Base-by-base conservation (phyloP, 2,113 vertebrate genomes). In the Ctenomys sociabilis region DNA sequence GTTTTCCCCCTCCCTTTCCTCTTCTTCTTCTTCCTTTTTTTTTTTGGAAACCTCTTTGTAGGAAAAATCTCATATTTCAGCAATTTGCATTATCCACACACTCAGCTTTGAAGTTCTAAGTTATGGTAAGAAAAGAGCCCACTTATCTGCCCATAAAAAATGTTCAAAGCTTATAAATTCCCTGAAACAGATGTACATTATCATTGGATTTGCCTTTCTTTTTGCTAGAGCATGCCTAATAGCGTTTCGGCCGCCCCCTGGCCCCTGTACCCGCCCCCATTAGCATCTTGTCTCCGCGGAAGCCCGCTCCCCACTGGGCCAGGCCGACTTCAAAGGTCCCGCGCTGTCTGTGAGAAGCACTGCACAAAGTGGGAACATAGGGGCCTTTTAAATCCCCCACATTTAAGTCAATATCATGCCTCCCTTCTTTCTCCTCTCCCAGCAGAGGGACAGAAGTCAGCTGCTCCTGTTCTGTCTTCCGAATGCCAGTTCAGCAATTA, bases 161-260 rank as follows among this genome's bases (percentile, higher is more conserved):
- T 99, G 98, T 99, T 99, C 99, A 99, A 99, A 99, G 99, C 99
- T 98, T 99, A 99, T 99, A 99, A 99, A 99, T 99, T 99, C 99
- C 98, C 98, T 99, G 99, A 99, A 99, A 99, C 99, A 99, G 99
- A 99, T 99, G 99, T 99, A 99, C 99, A 99, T 99, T 99, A 99
- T 99, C 99, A 99, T 99, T 99, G 99, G 99, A 99, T 99, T 99
- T 99, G 99, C 99, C 98, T 99, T 98, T 98, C 98, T 98, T 98
- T 99, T 98, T 99, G 98, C 99, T 98, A 98, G 98, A 99, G 98
- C 99, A 99, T 99, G 99, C 99, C 98, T 99, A 99, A 99, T 99
- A 99, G 99, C 98, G 98, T 99, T 99, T 98, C 98, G 98, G 98
- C 97, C 98, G 98, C 99, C 99, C 98, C 98, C 98, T 98, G 98